A percentile compares a stretch with the other conserved stretches of the same genome.
These are phyloP conservation scores for Sardina pilchardus DNA, from an alignment of 2,113 vertebrate species.

Conservation along the genomic window DNA sequence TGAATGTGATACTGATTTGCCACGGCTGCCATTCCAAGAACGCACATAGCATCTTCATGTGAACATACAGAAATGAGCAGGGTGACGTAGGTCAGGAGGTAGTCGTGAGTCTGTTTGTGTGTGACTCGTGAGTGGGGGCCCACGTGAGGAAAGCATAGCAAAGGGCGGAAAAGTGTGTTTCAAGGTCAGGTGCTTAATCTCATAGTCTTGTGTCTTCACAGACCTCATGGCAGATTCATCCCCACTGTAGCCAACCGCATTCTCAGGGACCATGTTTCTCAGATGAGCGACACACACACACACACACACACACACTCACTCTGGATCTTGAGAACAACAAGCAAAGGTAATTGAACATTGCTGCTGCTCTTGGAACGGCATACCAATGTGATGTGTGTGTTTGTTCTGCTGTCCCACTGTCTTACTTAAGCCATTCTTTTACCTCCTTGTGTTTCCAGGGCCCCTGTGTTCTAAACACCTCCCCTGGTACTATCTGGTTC, in stretches of 20 bases:
- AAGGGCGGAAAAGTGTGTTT: neutral
- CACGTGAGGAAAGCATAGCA: neutral
- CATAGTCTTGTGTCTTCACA: neutral
- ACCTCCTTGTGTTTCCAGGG: neutral
- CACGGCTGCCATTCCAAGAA: neutral
- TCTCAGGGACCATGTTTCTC: neutral
- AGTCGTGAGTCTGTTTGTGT: neutral
- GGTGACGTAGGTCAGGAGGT: neutral
- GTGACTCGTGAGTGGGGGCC: neutral
- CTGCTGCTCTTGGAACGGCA: neutral
- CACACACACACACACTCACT: too few species aligned
- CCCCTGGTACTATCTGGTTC: neutral
- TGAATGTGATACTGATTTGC: too few species aligned
- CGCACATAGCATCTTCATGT: neutral
- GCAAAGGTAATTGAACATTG: neutral
- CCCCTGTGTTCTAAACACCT: neutral
- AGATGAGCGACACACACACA: neutral
- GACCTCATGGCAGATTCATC: neutral
- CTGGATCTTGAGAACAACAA: neutral
- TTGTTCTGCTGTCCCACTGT: neutral
- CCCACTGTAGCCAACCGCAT: neutral
- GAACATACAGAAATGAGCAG: neutral
- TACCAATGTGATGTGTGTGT: neutral
- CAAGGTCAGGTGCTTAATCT: neutral
- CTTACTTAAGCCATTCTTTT: neutral